Evolutionary conservation across 92 coral and sea anemone species (phyloP).

Genomic region (Galaxea fascicularis): DNA sequence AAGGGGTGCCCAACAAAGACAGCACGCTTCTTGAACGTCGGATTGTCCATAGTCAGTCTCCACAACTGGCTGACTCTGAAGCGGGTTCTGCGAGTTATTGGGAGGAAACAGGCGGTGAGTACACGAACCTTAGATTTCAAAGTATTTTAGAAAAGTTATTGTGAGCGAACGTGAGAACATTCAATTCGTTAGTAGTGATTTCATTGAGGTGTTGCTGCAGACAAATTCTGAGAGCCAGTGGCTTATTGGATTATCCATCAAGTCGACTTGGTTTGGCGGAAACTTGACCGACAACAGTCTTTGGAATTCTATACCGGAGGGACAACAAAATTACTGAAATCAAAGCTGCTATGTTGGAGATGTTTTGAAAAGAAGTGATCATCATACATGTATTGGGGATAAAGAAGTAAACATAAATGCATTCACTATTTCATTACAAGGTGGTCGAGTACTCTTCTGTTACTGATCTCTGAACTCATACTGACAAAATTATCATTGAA

Average conservation of each 20-base stretch:
- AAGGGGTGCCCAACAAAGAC: neutral
- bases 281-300: too few species aligned
- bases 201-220: too few species aligned
- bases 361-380: too few species aligned
- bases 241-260: too few species aligned
- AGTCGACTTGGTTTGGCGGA: too few species aligned
- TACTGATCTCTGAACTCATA: neutral
- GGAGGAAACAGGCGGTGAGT: slow-evolving; percentile 5
- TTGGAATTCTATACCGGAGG: too few species aligned
- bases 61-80: neutral
- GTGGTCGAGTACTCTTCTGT: neutral
- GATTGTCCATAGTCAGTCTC: neutral
- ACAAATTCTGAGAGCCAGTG: too few species aligned
- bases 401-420: neutral
- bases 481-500: neutral
- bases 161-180: neutral
- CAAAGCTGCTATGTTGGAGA: too few species aligned
- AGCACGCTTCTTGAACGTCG: neutral
- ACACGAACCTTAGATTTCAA: neutral
- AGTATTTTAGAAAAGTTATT: too few species aligned
- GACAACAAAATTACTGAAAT: too few species aligned
- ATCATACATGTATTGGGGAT: too few species aligned
- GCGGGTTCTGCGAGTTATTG: slow-evolving; percentile 3
- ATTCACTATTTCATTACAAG: neutral
- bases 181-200: neutral